These are phyloP conservation scores for Calyptommatus sinebrachiatus DNA, from an alignment of 2,113 vertebrate species.

Conservation along the genomic window DNA sequence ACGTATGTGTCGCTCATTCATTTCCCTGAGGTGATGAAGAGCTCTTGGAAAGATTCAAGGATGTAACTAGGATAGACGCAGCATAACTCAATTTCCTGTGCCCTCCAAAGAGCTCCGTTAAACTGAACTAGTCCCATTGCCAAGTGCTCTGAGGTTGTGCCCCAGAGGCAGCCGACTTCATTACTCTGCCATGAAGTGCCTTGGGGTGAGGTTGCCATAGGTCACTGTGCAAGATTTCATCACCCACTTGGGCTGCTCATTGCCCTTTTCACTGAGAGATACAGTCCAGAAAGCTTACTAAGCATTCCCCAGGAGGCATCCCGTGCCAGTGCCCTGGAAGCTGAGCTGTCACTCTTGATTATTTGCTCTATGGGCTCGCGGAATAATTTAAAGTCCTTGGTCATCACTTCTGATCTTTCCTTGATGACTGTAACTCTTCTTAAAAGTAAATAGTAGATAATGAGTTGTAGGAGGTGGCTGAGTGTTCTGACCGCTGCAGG, in stretches of 20 bases:
- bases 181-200: not conserved
- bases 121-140: not conserved
- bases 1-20: not conserved
- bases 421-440: slow-evolving; percentile 8
- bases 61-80: not conserved
- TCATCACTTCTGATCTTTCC: slow-evolving; percentile 8
- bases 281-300: not conserved
- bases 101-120: not conserved
- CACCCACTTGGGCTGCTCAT: not conserved
- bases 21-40: not conserved
- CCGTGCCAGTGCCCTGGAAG: not conserved
- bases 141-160: not conserved
- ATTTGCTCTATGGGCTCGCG: not conserved
- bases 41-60: not conserved
- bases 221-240: not conserved
- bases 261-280: not conserved
- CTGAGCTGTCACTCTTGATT: slow-evolving; percentile 1
- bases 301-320: not conserved
- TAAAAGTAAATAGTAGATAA: not conserved
- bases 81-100: not conserved
- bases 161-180: not conserved
- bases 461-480: not conserved
- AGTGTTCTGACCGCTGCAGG: not conserved
- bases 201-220: not conserved
- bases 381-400: slow-evolving; percentile 11